A percentile compares a stretch with the other conserved stretches of the same genome.
Conservation (phyloP, 2,113 vertebrate genomes). For the Cynoglossus semilaevis region DNA sequence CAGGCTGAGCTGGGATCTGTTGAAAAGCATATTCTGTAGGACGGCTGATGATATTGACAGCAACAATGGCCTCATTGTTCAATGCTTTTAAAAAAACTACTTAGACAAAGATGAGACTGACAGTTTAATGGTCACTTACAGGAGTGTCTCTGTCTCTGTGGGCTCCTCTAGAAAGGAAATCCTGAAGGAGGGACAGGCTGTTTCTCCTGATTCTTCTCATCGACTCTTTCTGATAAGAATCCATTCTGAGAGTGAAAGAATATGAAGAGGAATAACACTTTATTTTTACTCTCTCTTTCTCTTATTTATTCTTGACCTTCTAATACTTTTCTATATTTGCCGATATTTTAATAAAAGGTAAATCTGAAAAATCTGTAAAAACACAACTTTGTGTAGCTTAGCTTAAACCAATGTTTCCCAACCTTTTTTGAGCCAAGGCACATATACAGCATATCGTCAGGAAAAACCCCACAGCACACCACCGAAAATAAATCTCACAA, state of each 20-base stretch:
- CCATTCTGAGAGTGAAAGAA: constrained; percentile 32
- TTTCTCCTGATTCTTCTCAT: constrained; percentile 54
- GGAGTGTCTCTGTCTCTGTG: constrained; percentile 53
- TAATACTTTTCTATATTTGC: too few species aligned
- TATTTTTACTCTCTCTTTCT: too few species aligned
- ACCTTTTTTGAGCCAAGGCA: too few species aligned
- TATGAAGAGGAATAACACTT: not conserved
- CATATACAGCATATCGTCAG: too few species aligned
- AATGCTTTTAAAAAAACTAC: not conserved
- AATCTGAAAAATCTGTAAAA: too few species aligned
- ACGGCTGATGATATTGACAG: not conserved
- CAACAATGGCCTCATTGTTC: not conserved
- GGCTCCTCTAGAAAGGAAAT: constrained; percentile 45
- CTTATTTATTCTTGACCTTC: too few species aligned
- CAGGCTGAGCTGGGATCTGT: constrained; percentile 51
- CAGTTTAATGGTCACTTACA: constrained; percentile 34
- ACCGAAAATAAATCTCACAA: too few species aligned
- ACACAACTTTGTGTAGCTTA: too few species aligned
- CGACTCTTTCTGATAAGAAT: constrained; percentile 38
- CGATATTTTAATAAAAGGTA: too few species aligned
- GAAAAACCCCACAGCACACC: too few species aligned
- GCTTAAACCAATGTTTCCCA: too few species aligned
- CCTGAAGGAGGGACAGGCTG: constrained; percentile 60
- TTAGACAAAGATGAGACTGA: not conserved
- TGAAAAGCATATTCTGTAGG: not conserved